Conservation (phyloP, 2,888 invertebrate species). For the Sepioteuthis lessoniana region DNA sequence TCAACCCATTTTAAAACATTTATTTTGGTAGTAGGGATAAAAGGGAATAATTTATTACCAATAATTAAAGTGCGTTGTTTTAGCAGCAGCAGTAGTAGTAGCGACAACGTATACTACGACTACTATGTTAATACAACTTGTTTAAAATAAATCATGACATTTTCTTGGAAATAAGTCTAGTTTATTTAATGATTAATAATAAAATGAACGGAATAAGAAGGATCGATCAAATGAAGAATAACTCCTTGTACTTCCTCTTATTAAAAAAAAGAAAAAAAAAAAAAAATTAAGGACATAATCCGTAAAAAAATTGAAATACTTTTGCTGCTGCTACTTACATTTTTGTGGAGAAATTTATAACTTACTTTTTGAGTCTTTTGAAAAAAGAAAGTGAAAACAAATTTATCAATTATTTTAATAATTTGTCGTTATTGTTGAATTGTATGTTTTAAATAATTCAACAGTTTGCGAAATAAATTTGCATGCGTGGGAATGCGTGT, state of each 20-base stretch:
- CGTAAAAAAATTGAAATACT: neutral
- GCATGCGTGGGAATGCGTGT: neutral
- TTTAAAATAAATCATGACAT: neutral
- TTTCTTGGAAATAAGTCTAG: neutral
- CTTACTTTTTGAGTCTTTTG: neutral
- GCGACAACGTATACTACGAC: neutral
- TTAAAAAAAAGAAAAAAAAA: too few relatives aligned
- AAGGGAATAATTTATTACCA: neutral
- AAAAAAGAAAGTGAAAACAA: neutral
- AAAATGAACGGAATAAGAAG: neutral
- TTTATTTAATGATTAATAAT: neutral
- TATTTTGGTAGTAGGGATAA: neutral
- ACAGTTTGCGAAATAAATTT: conserved; percentile 11
- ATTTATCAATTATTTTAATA: neutral
- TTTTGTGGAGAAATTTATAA: neutral
- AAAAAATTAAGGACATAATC: too few relatives aligned
- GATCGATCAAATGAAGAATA: neutral
- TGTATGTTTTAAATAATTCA: neutral
- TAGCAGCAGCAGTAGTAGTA: neutral
- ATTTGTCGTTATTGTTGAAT: neutral
- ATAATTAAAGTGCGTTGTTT: conserved; percentile 6
- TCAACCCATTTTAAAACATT: neutral
- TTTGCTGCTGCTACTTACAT: neutral
- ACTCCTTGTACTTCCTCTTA: neutral
- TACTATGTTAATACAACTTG: neutral